Evolutionary conservation across 2,113 vertebrate genomes (phyloP), one percentile per base, ranked within the genome.

Genomic region (Pionites leucogaster): DNA sequence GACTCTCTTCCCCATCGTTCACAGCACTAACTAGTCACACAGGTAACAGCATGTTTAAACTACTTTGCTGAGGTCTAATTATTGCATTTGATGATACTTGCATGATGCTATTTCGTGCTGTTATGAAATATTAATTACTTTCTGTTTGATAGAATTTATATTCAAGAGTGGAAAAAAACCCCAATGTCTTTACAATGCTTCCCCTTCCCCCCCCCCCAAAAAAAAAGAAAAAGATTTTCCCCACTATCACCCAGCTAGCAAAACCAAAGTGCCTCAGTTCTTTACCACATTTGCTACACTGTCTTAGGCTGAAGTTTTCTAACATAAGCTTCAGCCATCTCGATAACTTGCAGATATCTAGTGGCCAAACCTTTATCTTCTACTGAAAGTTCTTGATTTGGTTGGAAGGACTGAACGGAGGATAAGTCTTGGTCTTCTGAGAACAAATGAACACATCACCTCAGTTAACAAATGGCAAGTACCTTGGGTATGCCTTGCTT

Each of bases 1-100:
- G 92, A 72, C 82, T 70, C n/a, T 35, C 39, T 77, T 90, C 85
- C 35, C 67, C 70, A 55, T 71, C 86, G 59, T 80, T 62, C 87
- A 59, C 50, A 68, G 86, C 68, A 33, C 57, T 42, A 52, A 74
- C 71, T 59, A 88, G 85, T 63, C 85, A 90, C 63, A 82, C 94
- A 87, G 88, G 95, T 82, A 84, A 35, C 47, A 85, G 77, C 94
- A 96, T 55, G 94, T 96, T 47, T 13, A 47, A 90, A 86, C 50
- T 71, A 4, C 63, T 88, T 11, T 68, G 64, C 60, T 68, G 52
- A 82, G 91, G 31, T 85, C 88, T 95, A 93, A 95, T 94, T 86
- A 91, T 6, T 93, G 74, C 23, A 76, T 49, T 50, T 92, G 69
- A 94, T 92, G 82, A 60, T 80, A 92, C 57, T 74, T 57, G 50